phyloP scores from a whole-genome alignment of 1,140 invertebrate species.

The Vollenhovia emeryi region DNA sequence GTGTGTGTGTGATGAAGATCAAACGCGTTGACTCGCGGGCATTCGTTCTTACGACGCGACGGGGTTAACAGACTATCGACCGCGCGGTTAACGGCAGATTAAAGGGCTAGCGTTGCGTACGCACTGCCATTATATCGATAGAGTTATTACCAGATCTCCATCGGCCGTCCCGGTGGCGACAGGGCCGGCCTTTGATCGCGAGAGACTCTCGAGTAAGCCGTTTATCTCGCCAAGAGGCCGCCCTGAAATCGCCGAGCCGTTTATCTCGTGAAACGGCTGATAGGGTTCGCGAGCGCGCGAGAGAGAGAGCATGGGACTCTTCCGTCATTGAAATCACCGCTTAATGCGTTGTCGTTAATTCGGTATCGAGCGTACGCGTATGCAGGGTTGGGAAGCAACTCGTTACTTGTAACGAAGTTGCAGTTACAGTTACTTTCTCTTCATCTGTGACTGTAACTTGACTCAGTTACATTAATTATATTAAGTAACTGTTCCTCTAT shows the following conservation, averaged over 20 bases:
- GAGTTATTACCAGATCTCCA: slow-evolving; percentile 17
- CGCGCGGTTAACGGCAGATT: background rate
- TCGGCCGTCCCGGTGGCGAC: background rate
- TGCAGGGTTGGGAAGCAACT: too few relatives aligned
- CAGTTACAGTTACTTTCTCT: too few relatives aligned
- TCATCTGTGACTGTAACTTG: too few relatives aligned
- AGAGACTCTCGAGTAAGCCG: background rate
- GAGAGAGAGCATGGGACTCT: background rate
- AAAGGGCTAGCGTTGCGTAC: background rate
- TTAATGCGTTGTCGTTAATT: background rate
- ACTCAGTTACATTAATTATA: too few relatives aligned
- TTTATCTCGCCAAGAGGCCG: background rate
- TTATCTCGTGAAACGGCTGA: background rate
- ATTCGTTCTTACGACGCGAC: background rate
- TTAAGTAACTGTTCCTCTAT: too few relatives aligned
- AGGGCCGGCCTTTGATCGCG: background rate
- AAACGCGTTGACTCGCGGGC: background rate
- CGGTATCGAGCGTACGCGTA: too few relatives aligned
- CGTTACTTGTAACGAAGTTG: too few relatives aligned
- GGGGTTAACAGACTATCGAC: background rate
- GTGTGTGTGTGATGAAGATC: background rate
- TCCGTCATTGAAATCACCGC: background rate
- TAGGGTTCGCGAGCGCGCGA: background rate
- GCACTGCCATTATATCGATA: slow-evolving; percentile 27
- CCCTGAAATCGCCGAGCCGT: background rate